Evolutionary conservation across 2,797 vertebrate species (phyloP).

Genomic region (Kryptolebias ocellatus): DNA sequence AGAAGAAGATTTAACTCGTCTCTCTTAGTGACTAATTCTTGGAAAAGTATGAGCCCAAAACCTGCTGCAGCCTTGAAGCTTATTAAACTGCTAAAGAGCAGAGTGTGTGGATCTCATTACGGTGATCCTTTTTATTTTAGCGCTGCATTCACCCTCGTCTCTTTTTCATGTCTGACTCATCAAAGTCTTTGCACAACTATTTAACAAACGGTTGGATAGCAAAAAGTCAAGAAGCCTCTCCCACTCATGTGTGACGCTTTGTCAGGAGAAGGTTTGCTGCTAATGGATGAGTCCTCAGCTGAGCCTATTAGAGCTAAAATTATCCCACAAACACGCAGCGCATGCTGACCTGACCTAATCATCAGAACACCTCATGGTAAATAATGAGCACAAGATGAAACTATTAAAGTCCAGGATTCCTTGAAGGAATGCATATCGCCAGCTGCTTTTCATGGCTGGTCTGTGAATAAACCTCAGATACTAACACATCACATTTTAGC

Average conservation of each 20-base stretch:
- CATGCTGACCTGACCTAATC: slow-evolving; percentile 10
- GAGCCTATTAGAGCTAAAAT: neutral
- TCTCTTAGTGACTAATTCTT: slow-evolving; percentile 8
- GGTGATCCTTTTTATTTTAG: slow-evolving; percentile 13
- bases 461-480: too few relatives aligned
- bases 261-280: neutral
- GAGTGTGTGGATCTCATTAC: slow-evolving; percentile 24
- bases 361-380: slow-evolving; percentile 6
- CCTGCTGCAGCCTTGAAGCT: neutral
- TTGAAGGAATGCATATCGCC: too few relatives aligned
- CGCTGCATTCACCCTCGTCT: slow-evolving; percentile 2
- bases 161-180: slow-evolving; percentile 39
- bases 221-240: slow-evolving; percentile 17
- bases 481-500: too few relatives aligned
- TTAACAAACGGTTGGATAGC: slow-evolving; percentile 8
- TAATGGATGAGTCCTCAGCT: neutral
- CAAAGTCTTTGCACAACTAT: slow-evolving; percentile 2
- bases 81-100: slow-evolving; percentile 6
- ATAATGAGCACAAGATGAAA: slow-evolving; percentile 14
- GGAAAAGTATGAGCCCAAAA: neutral
- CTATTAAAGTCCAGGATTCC: neutral
- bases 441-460: too few relatives aligned
- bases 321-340: neutral
- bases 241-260: slow-evolving; percentile 11
- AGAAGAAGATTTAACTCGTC: neutral